Percentiles rank a stretch among this genome's conserved stretches.
Conservation (phyloP, 2,113 vertebrate genomes). For the Pituophis catenifer region DNA sequence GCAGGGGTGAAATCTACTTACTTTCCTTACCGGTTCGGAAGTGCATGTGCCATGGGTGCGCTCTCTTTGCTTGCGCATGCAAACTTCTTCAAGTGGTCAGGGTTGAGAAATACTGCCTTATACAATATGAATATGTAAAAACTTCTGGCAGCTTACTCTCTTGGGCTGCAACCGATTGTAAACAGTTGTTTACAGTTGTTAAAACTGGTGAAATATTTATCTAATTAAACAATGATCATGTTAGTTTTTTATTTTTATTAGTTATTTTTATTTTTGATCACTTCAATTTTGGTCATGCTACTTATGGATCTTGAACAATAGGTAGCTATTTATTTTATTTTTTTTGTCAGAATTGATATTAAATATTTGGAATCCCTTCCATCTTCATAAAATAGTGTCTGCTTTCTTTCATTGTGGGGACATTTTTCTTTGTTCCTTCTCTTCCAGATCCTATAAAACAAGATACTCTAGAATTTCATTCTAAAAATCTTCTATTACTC, state of each 20-base stretch:
- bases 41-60: too few species aligned
- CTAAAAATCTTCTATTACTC: conserved; percentile 72
- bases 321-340: conserved; percentile 13
- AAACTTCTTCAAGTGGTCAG: not conserved
- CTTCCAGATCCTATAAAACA: conserved; percentile 68
- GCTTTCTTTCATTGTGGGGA: conserved; percentile 53
- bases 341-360: conserved; percentile 23
- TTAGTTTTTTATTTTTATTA: not conserved
- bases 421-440: conserved; percentile 39
- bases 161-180: not conserved
- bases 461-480: conserved; percentile 64
- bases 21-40: too few species aligned
- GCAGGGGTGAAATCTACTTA: not conserved
- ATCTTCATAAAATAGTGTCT: conserved; percentile 46
- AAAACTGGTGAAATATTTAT: not conserved
- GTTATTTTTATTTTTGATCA: not conserved
- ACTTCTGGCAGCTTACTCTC: not conserved
- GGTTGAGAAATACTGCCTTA: conserved; percentile 28
- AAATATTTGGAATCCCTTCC: not conserved
- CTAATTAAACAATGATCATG: not conserved
- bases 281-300: not conserved
- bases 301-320: not conserved
- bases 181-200: not conserved
- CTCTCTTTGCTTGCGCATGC: too few species aligned
- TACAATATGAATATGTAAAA: not conserved